Evolutionary conservation across 2,888 invertebrate species (phyloP), one percentile per base, ranked within the genome.

Genomic region (Leptopilina drosophilae): DNA sequence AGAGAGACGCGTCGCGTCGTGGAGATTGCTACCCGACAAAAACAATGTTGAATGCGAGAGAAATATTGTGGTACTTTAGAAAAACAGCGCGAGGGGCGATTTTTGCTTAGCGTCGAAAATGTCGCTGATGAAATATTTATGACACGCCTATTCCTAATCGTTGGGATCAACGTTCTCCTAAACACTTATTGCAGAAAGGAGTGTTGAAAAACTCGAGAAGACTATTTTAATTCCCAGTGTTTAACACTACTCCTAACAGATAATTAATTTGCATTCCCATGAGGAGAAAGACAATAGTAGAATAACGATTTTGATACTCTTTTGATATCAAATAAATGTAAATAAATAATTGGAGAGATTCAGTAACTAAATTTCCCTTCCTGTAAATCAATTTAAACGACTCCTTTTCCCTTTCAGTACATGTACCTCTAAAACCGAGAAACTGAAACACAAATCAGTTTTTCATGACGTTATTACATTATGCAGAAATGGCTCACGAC

Each of bases 11-110:
- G 62, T 62, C 62, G 62, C 62, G 62, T 49, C 69, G 20, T 26
- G 14, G 53, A 69, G 69, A 53, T 69, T 53, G 49, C 49, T 3
- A 15, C 69, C 20, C 69, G 69, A 69, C 49, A 53, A 69, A 69
- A 69, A 69, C 14, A 67, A 46, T 67, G 49, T 20, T 12, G 20
- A 49, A 67, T 49, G 67, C 49, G 67, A 69, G 69, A 69, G 26
- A 69, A 69, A 49, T 53, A 69, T 67, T 14, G 69, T 69, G 69
- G 69, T 53, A 69, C 69, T 69, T 69, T 53, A 69, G 26, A 49
- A 69, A 49, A 42, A 7, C 8, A 53, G 14, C 15, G 67, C 7
- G 9, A 46, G 49, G 49, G 26, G 26, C 14, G 49, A 66, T 69
- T 49, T 69, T 69, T 49, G 26, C 26, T 20, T 49, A 9, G 0